Percentiles rank a stretch among this genome's conserved stretches.
Conservation (phyloP, 2,888 invertebrate genomes). For the Pyrrhopygopsis socrates region DNA sequence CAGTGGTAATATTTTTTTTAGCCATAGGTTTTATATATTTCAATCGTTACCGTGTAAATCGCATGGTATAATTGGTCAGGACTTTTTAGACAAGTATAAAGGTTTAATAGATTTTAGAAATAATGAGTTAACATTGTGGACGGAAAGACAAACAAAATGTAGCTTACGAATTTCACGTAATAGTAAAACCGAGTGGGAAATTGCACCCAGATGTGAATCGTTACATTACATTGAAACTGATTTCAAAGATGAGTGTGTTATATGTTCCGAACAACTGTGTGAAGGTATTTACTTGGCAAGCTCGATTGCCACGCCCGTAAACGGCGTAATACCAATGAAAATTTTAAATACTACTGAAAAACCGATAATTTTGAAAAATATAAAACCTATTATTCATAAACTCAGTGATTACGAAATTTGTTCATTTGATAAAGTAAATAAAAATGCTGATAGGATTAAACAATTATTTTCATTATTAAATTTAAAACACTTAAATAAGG, state of each 20-base stretch:
- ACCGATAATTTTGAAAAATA: neutral
- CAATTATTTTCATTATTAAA: slow-evolving; percentile 39
- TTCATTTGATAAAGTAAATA: neutral
- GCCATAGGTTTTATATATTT: neutral
- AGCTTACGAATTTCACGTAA: neutral
- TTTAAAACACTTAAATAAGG: slow-evolving; percentile 30
- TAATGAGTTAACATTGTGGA: neutral
- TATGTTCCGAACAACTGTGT: slow-evolving; percentile 6
- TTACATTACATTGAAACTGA: slow-evolving; percentile 12
- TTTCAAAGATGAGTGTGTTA: neutral
- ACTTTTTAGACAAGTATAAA: neutral
- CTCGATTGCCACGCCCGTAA: neutral
- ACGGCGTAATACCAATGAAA: slow-evolving; percentile 4
- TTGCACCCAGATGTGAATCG: slow-evolving; percentile 1
- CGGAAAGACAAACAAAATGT: neutral
- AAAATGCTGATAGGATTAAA: slow-evolving; percentile 34
- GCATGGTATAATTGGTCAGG: slow-evolving; percentile 6
- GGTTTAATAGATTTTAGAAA: neutral
- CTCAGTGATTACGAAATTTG: neutral
- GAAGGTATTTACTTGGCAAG: slow-evolving; percentile 7
- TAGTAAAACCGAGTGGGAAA: neutral
- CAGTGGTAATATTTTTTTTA: slow-evolving; percentile 6
- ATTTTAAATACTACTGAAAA: slow-evolving; percentile 6
- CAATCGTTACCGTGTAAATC: slow-evolving; percentile 5
- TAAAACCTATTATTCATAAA: neutral